Evolutionary conservation across 2,113 vertebrate genomes (phyloP).

Genomic region (Nipponia nippon): DNA sequence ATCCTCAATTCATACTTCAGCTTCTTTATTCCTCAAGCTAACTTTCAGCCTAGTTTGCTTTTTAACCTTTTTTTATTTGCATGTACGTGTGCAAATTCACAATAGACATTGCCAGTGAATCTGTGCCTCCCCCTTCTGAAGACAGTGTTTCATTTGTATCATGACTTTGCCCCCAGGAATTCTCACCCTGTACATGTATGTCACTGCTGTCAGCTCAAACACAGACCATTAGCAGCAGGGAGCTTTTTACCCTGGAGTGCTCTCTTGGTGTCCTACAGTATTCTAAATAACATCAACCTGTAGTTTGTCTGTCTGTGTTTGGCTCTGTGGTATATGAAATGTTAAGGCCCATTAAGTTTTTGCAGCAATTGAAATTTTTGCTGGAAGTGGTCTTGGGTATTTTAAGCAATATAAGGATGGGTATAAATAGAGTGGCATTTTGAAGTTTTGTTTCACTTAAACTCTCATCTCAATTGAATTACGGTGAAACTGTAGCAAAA

Average conservation of each 20-base stretch:
- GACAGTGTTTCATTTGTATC: not conserved
- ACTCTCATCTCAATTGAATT: conserved; percentile 33
- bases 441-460: conserved; percentile 44
- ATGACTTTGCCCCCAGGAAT: not conserved
- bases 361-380: conserved; percentile 47
- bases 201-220: not conserved
- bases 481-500: conserved; percentile 26
- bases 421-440: conserved; percentile 49
- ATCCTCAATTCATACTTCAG: not conserved
- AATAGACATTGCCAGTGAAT: not conserved
- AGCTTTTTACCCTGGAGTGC: not conserved
- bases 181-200: not conserved
- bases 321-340: conserved; percentile 5
- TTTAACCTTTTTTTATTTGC: not conserved
- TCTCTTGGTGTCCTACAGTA: not conserved
- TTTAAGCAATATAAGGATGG: conserved; percentile 29
- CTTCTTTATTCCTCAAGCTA: not conserved
- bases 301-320: not conserved
- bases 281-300: conserved; percentile 13
- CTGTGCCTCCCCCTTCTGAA: not conserved
- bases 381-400: conserved; percentile 47
- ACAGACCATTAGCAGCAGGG: not conserved
- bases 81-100: not conserved
- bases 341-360: conserved; percentile 34
- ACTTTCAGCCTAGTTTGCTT: not conserved